Evolutionary conservation across 1,140 invertebrate genomes (phyloP), one percentile per base, ranked within the genome.

Genomic region (Antheraea mylitta): DNA sequence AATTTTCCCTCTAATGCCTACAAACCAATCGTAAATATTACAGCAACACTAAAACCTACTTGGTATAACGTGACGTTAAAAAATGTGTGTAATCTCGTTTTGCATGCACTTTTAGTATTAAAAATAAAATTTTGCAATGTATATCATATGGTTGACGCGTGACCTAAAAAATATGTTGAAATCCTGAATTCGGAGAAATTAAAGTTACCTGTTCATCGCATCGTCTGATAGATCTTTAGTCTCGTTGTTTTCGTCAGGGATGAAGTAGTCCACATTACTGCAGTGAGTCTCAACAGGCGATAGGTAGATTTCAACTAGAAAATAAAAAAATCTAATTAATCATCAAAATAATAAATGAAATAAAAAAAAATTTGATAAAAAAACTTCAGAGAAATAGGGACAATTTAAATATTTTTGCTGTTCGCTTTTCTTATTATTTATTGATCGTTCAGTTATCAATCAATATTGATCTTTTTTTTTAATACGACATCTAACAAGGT

Each of bases 231-330:
- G 96, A 67, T 95, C 94, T 81, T 95, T 95, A 10, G 96, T 97
- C 75, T 96, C 94, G 82, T 97, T 97, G 77, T 97, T 96, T 73
- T 96, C 95, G 86, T 97, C 96, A 8, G 96, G 96, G 74, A 98
- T 96, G 93, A 97, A 98, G 90, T 99, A 99, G 89, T 98, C 97
- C 78, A 99, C 96, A 93, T 98, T 98, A 89, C 96, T 97, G 91
- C 98, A 99, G 90, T 98, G 97, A 2, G 98, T 98, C 91, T 99
- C 98, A 66, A 98, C 97, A 0, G 97, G 97, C 66, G 97, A 98
- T 77, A 98, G 91, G 86, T 99, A 98, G 42, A 96, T 96, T 81
- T 96, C 96, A 75, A 98, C 97, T 98, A 93, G 18, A 96, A 95
- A 70, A n/a, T 76, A 85, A 67, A 64, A 18, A 53, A 66, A 58